Evolutionary conservation across 2,113 vertebrate species (phyloP), one percentile per base, ranked within the genome.

Genomic region (Nothocercus julius): DNA sequence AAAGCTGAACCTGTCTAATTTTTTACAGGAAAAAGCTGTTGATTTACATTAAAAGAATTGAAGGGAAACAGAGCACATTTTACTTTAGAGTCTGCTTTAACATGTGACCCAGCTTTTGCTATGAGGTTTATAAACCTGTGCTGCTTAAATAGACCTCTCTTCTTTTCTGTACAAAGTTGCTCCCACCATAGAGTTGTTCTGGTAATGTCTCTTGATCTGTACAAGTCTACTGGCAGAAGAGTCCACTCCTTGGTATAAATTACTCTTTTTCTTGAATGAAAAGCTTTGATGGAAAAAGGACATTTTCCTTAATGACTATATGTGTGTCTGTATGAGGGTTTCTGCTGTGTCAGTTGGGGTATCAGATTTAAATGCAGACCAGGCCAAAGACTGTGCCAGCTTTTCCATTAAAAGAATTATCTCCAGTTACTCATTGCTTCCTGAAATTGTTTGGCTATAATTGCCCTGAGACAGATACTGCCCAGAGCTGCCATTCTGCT

Each of bases 321-420:
- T 56, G 20, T 77, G 6, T 88, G 42, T 13, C 45, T 64, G 10
- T 56, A 63, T 5, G 3, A 69, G 3, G 13, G 18, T 81, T 94
- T 94, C 40, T 95, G 89, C 89, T 82, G 74, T 73, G 86, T 87
- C 94, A 93, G 67, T 85, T 62, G 81, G 19, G 47, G 85, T 67
- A 86, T 64, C 40, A 56, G 20, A 75, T 87, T 90, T 84, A 84
- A 92, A 81, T 47, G 42, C 28, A 87, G 42, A 90, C 15, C 17
- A 89, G 81, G 34, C 1, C 38, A 82, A 89, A 70, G 36, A 73
- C 22, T 62, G 7, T 4, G 34, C 74, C 86, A 95, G 30, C 25
- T 87, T 76, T 93, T 82, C 56, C 85, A 96, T 94, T 90, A 14
- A 63, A 93, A 95, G 79, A 34, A 86, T 66, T 67, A 74, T 51